Conservation (phyloP, 2,888 invertebrate species). For the Exocentrus adspersus region DNA sequence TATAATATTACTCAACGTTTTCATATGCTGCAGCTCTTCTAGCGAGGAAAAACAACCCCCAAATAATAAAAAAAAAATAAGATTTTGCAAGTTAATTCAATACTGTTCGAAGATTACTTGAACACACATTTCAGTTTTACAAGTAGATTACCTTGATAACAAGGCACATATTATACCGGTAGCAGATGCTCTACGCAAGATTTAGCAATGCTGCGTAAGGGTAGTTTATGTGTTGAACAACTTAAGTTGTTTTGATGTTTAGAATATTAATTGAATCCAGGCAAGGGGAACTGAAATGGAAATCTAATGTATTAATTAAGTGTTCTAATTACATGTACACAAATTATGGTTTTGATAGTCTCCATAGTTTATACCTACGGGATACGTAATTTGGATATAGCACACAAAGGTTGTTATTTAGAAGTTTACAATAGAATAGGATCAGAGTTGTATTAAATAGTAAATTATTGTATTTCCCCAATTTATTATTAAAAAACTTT, state of each 20-base stretch:
- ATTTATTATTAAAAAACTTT: too few relatives aligned
- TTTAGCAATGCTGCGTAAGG: not conserved
- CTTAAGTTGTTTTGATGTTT: not conserved
- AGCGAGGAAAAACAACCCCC: too few relatives aligned
- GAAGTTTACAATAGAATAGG: too few relatives aligned
- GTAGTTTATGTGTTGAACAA: not conserved
- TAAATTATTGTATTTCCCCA: too few relatives aligned
- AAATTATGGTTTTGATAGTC: not conserved
- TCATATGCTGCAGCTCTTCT: not conserved
- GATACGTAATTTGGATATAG: not conserved
- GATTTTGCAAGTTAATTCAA: too few relatives aligned
- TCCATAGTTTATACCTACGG: too few relatives aligned
- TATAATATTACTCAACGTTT: slow-evolving; percentile 20
- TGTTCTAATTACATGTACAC: not conserved
- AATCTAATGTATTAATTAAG: not conserved
- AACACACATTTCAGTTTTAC: too few relatives aligned
- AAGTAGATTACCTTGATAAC: too few relatives aligned
- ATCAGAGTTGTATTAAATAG: too few relatives aligned
- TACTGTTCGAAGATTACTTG: too few relatives aligned
- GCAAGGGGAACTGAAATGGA: not conserved
- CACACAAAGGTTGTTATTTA: not conserved
- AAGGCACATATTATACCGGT: too few relatives aligned
- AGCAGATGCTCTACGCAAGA: not conserved
- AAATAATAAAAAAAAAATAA: too few relatives aligned
- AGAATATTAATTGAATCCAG: not conserved